Conservation (phyloP, 2,888 invertebrate genomes). For the Eubasilissa splendida region DNA sequence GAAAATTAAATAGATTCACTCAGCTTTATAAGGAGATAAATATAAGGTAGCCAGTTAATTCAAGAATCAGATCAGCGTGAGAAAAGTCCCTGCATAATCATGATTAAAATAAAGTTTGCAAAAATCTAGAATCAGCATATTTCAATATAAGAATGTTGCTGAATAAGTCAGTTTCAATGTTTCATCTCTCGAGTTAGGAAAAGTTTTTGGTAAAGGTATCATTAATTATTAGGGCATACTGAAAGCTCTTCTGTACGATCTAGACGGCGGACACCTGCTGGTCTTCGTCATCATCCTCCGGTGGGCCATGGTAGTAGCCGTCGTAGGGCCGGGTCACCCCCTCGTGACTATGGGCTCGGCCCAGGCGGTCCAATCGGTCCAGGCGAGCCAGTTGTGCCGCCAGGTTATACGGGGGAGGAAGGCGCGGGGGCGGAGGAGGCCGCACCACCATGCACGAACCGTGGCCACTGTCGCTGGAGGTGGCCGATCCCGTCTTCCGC, state of each 20-base stretch:
- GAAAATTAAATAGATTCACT: no score
- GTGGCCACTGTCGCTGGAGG: conserved; percentile 93
- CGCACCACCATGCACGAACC: conserved; percentile 74
- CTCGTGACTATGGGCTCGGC: conserved; percentile 89
- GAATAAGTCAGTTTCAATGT: no score
- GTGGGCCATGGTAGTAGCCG: conserved; percentile 73
- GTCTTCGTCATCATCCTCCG: conserved; percentile 72
- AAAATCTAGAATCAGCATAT: no score
- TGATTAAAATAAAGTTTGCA: no score
- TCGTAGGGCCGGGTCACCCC: conserved; percentile 85
- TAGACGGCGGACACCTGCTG: conserved; percentile 71
- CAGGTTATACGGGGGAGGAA: conserved; percentile 87
- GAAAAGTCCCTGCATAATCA: no score
- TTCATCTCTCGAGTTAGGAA: no score
- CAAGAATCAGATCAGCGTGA: no score
- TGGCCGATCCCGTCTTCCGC: conserved; percentile 91
- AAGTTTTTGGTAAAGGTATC: no score
- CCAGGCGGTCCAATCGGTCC: conserved; percentile 85
- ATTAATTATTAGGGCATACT: no score
- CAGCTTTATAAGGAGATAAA: no score
- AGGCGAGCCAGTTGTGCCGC: conserved; percentile 89
- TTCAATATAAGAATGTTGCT: no score
- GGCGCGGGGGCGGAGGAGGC: conserved; percentile 77
- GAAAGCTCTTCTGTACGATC: neutral
- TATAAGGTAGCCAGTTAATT: no score